Evolutionary conservation across 2,797 vertebrate genomes (phyloP).

Genomic region (Lacerta agilis): DNA sequence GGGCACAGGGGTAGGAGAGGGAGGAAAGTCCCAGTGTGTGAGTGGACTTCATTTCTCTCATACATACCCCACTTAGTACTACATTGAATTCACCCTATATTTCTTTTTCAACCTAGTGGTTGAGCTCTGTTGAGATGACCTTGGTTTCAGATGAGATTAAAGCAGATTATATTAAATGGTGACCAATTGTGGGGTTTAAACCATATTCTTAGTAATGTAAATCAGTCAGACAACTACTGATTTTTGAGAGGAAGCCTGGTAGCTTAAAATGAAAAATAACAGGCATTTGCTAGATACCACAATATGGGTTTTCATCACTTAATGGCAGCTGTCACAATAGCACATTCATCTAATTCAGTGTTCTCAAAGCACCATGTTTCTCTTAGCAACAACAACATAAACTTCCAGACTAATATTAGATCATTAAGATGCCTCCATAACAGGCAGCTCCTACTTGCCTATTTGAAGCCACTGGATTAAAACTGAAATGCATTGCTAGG

Average conservation of each 20-base stretch:
- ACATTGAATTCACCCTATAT: too few relatives aligned
- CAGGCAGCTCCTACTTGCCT: constrained; percentile 49
- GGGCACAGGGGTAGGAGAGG: too few relatives aligned
- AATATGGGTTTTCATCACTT: constrained; percentile 55
- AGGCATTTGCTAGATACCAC: constrained; percentile 62
- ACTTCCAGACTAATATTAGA: constrained; percentile 74
- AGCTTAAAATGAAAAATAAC: constrained; percentile 49
- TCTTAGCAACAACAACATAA: constrained; percentile 78
- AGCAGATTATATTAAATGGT: not conserved
- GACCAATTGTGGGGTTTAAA: not conserved
- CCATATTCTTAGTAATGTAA: not conserved
- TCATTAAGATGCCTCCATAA: constrained; percentile 49
- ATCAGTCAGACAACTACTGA: constrained; percentile 17
- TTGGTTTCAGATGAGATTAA: not conserved
- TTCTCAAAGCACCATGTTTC: constrained; percentile 71
- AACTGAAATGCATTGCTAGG: constrained; percentile 35
- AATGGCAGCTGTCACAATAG: constrained; percentile 70
- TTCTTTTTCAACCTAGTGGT: not conserved
- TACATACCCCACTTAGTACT: too few relatives aligned
- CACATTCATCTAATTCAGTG: constrained; percentile 55
- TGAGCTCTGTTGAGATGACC: constrained; percentile 14
- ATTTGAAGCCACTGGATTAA: constrained; percentile 53
- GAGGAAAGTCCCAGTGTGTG: too few relatives aligned
- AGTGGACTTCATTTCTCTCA: too few relatives aligned
- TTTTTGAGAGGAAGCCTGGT: constrained; percentile 49